phyloP scores from a whole-genome alignment of 2,113 vertebrate genomes.

The Tonatia bakeri region DNA sequence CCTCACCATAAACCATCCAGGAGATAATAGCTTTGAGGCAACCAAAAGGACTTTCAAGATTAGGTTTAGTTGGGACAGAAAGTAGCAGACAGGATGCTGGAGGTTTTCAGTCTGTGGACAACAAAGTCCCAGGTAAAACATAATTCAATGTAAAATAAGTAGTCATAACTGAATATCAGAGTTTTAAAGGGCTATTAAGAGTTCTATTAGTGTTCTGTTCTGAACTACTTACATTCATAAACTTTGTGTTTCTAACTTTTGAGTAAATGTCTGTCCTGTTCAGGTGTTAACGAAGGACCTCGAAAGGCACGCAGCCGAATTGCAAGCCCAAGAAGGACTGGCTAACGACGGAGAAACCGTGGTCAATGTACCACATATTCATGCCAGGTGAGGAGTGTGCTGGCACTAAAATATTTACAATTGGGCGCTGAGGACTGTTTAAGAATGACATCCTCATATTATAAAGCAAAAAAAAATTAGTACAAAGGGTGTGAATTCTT shows the following conservation, averaged over 20 bases:
- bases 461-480: neutral
- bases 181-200: neutral
- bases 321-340: conserved; percentile 90
- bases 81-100: neutral
- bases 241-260: conserved; percentile 32
- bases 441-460: neutral
- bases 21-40: neutral
- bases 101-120: neutral
- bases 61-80: conserved; percentile 24
- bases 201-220: neutral
- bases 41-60: neutral
- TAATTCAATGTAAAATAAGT: neutral
- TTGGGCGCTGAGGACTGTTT: neutral
- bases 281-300: conserved; percentile 95
- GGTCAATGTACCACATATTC: conserved; percentile 92
- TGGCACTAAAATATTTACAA: neutral
- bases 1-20: neutral
- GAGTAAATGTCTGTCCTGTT: conserved; percentile 1
- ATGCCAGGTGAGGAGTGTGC: conserved; percentile 84
- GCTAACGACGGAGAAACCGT: conserved; percentile 84
- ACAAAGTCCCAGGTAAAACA: neutral
- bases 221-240: conserved; percentile 6
- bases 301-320: conserved; percentile 90
- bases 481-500: neutral
- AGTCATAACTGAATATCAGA: neutral